These are phyloP conservation scores for Puffinus mauretanicus DNA, from an alignment of 2,113 vertebrate genomes.

Conservation along the genomic window DNA sequence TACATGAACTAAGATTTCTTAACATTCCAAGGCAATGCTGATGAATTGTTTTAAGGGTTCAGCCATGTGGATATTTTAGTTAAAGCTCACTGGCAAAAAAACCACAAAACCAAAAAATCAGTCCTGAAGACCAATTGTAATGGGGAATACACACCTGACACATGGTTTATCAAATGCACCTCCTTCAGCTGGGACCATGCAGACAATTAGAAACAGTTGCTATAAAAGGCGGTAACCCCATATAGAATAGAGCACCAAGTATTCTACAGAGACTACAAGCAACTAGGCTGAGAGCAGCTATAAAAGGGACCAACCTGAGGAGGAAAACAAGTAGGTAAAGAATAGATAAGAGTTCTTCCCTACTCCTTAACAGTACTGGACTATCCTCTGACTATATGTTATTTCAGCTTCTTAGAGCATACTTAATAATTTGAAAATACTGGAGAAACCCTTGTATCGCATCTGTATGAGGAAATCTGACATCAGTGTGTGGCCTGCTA, in stretches of 20 bases:
- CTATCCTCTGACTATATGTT: background rate
- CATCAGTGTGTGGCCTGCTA: background rate
- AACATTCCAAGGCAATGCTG: background rate
- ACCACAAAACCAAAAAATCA: background rate
- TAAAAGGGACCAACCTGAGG: accelerated
- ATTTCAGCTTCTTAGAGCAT: background rate
- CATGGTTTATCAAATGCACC: background rate
- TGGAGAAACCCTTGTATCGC: background rate
- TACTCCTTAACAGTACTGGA: background rate
- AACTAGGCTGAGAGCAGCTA: background rate
- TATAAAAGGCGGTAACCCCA: background rate
- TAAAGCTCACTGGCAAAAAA: background rate
- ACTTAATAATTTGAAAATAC: background rate
- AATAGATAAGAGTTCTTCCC: background rate
- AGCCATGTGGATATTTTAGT: background rate
- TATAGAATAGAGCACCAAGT: accelerated
- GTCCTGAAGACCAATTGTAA: accelerated
- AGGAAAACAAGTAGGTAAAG: background rate
- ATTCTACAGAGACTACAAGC: background rate
- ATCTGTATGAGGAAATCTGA: background rate
- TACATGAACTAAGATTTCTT: background rate
- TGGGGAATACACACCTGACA: background rate
- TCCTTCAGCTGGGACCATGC: background rate
- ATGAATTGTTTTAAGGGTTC: background rate
- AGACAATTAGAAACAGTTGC: background rate